phyloP scores from a whole-genome alignment of 1,140 invertebrate species.

The Notospermus geniculatus region DNA sequence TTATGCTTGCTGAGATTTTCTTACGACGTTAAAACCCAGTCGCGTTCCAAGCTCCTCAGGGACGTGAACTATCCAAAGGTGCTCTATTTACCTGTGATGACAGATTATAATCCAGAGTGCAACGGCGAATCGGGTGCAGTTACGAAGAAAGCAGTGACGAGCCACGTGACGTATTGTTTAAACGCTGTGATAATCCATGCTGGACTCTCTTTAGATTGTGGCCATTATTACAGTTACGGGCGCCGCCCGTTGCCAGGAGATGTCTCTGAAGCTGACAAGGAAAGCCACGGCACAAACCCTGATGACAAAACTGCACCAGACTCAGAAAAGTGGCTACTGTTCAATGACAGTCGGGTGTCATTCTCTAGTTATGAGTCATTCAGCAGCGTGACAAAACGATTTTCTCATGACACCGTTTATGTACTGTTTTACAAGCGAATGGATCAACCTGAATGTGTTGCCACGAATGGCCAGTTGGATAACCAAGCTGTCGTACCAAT shows the following conservation, averaged over 20 bases:
- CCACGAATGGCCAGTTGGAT: conserved; percentile 11
- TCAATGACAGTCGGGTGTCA: conserved; percentile 74
- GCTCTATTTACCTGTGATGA: conserved; percentile 38
- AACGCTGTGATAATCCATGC: conserved; percentile 82
- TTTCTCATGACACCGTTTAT: conserved; percentile 75
- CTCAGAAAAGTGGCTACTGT: conserved; percentile 71
- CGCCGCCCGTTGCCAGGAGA: conserved; percentile 51
- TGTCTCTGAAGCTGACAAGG: conserved; percentile 25
- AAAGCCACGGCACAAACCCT: conserved; percentile 14
- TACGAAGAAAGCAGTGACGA: conserved; percentile 20
- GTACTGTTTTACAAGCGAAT: conserved; percentile 71
- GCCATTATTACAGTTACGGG: conserved; percentile 83
- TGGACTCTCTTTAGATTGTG: conserved; percentile 76
- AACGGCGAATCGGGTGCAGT: conserved; percentile 11
- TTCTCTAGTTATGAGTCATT: conserved; percentile 64
- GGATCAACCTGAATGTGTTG: conserved; percentile 19
- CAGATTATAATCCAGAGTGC: background rate
- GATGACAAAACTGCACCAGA: conserved; percentile 39
- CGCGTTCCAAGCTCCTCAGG: conserved; percentile 66
- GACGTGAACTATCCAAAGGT: conserved; percentile 52
- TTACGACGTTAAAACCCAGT: conserved; percentile 69
- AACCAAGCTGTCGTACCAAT: conserved; percentile 34
- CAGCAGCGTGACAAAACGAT: conserved; percentile 59
- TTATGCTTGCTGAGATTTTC: conserved; percentile 79
- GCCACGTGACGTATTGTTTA: conserved; percentile 62